Evolutionary conservation across 2,888 invertebrate species (phyloP).

Genomic region (Synergus gifuensis): DNA sequence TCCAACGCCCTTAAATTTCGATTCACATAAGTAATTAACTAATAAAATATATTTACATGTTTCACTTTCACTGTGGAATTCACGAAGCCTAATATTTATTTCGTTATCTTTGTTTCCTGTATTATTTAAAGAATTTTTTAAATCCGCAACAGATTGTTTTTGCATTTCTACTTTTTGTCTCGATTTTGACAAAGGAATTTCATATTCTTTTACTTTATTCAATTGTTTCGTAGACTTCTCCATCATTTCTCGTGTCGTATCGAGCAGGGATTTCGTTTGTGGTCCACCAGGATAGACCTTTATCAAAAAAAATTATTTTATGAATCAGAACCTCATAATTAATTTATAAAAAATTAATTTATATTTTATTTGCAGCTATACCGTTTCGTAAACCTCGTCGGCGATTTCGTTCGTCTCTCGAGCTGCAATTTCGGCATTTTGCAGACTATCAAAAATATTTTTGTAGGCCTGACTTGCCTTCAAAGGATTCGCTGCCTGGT

Average conservation of each 20-base stretch:
- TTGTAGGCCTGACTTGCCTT: constrained; percentile 84
- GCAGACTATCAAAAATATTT: constrained; percentile 86
- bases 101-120: constrained; percentile 74
- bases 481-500: constrained; percentile 82
- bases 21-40: background rate
- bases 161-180: constrained; percentile 76
- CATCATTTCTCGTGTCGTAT: constrained; percentile 69
- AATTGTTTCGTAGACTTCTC: constrained; percentile 68
- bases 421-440: constrained; percentile 83
- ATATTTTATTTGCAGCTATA: constrained; percentile 51
- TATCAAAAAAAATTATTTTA: constrained; percentile 9
- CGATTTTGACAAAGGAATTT: constrained; percentile 75
- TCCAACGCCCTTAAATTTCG: background rate
- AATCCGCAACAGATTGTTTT: constrained; percentile 66
- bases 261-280: constrained; percentile 69
- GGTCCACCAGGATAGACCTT: constrained; percentile 69
- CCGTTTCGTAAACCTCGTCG: constrained; percentile 77
- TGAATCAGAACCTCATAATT: background rate
- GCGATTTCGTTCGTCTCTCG: constrained; percentile 81
- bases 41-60: constrained; percentile 71
- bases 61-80: constrained; percentile 79
- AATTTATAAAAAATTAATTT: background rate
- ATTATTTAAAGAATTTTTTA: constrained; percentile 72
- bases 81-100: constrained; percentile 75
- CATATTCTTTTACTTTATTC: constrained; percentile 73